Percentiles rank a stretch among this genome's conserved stretches.
phyloP scores from a whole-genome alignment of 2,888 invertebrate genomes.

The Eupsilia transversa region DNA sequence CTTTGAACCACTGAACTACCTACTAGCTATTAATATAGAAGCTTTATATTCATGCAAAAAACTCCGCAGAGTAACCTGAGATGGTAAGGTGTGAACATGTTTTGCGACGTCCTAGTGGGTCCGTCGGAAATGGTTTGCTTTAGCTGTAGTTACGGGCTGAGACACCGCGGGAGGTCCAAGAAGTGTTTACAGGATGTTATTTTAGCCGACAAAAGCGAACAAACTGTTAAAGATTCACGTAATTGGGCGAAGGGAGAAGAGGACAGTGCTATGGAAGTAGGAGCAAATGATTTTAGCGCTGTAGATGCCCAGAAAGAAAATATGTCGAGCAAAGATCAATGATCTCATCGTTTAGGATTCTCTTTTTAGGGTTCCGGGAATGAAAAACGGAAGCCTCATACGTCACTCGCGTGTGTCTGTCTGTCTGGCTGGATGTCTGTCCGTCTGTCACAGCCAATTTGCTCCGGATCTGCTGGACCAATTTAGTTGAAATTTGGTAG shows the following conservation, averaged over 20 bases:
- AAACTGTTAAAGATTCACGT: conserved; percentile 16
- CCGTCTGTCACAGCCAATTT: too few relatives aligned
- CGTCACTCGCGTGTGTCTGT: too few relatives aligned
- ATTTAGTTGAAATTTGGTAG: too few relatives aligned
- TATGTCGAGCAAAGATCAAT: too few relatives aligned
- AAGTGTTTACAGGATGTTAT: conserved; percentile 33
- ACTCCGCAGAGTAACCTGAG: not conserved
- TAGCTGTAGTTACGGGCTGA: not conserved
- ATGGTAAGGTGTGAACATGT: conserved; percentile 6
- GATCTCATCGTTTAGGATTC: not conserved
- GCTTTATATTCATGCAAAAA: not conserved
- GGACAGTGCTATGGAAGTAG: not conserved
- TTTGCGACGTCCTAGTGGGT: conserved; percentile 9
- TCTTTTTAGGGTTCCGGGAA: too few relatives aligned
- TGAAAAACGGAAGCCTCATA: too few relatives aligned
- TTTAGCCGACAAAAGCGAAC: conserved; percentile 15
- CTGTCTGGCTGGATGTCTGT: too few relatives aligned
- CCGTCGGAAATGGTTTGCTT: conserved; percentile 29
- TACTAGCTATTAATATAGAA: not conserved
- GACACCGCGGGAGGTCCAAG: conserved; percentile 40
- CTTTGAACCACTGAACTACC: not conserved
- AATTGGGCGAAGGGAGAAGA: conserved; percentile 14
- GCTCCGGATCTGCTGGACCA: too few relatives aligned
- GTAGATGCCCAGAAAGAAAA: not conserved
- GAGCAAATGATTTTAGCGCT: conserved; percentile 10